A percentile compares a stretch with the other conserved stretches of the same genome.
Conservation (phyloP, 2,888 invertebrate species). For the Meganola albula region DNA sequence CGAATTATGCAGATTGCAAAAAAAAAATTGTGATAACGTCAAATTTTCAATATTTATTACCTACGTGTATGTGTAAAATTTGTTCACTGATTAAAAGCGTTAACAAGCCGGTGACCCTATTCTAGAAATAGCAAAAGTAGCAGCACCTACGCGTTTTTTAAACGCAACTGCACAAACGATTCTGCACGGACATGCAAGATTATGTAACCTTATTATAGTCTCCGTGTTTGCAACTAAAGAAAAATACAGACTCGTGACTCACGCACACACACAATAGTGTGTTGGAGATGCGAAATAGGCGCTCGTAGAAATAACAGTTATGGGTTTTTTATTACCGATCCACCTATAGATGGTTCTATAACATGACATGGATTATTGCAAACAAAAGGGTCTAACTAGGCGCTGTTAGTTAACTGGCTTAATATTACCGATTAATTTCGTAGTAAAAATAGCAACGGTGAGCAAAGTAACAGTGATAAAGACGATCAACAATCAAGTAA, state of each 20-base stretch:
- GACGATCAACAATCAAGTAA: conserved; percentile 24
- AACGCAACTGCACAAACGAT: conserved; percentile 13
- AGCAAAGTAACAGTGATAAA: conserved; percentile 17
- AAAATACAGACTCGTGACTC: conserved; percentile 41
- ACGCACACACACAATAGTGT: conserved; percentile 35
- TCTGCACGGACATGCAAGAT: conserved; percentile 32
- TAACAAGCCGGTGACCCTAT: conserved; percentile 22
- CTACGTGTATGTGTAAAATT: no score
- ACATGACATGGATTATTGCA: conserved; percentile 27
- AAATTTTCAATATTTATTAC: no score
- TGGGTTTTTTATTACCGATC: conserved; percentile 26
- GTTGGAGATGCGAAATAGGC: conserved; percentile 37
- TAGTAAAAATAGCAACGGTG: conserved; percentile 23
- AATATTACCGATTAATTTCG: conserved; percentile 21
- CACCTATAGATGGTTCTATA: conserved; percentile 16
- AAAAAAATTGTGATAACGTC: conserved; percentile 24
- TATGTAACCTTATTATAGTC: conserved; percentile 29
- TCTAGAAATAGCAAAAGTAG: conserved; percentile 14
- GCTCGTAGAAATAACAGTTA: conserved; percentile 33
- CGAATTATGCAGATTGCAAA: no score
- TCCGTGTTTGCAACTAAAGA: conserved; percentile 31
- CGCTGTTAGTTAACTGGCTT: conserved; percentile 13
- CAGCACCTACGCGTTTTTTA: conserved; percentile 16
- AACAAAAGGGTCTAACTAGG: conserved; percentile 25
- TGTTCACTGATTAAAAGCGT: no score